Evolutionary conservation across 2,797 vertebrate genomes (phyloP), one percentile per base, ranked within the genome.

Genomic region (Carduelis carduelis): DNA sequence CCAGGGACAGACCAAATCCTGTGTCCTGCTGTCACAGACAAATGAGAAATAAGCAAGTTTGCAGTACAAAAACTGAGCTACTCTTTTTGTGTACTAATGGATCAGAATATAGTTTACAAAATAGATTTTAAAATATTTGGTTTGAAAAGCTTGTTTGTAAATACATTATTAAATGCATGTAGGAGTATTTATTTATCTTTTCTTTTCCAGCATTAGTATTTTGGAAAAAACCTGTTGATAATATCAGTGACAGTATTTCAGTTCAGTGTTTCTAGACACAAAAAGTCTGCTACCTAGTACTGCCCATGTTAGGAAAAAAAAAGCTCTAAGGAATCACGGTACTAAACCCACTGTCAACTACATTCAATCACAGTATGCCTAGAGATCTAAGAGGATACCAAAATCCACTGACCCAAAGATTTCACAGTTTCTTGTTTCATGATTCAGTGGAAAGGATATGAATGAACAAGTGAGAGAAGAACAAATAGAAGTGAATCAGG

Each of bases 361-460:
- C 30, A 56, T 78, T 94, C 57, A 68, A 14, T 47, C 53, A 72
- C 3, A 0, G 66, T 63, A 85, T 35, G 53, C 41, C 39, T 46
- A 71, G 52, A 83, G 59, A 88, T 86, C 52, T 30, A 35, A 61
- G 80, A 65, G 44, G 68, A 87, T 69, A 75, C 65, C 39, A 80
- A 81, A 84, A 91, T 91, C 43, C 63, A 80, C 79, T 56, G 83
- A 90, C 60, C 59, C 87, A 93, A 81, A 88, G 89, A 93, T 96
- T 94, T 94, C 91, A 96, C 92, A 83, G 79, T 79, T 96, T 68
- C 56, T 94, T 94, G 71, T 94, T 95, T 89, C 78, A 27, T 89
- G 94, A 94, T 93, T 94, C 90, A 94, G 81, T 96, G 89, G 82
- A 96, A 96, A 95, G 76, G 41, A 61, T 81, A 94, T 94, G 89